A percentile compares a stretch with the other conserved stretches of the same genome.
Evolutionary conservation across 2,113 vertebrate species (phyloP).

Genomic region (Alethe castanea): DNA sequence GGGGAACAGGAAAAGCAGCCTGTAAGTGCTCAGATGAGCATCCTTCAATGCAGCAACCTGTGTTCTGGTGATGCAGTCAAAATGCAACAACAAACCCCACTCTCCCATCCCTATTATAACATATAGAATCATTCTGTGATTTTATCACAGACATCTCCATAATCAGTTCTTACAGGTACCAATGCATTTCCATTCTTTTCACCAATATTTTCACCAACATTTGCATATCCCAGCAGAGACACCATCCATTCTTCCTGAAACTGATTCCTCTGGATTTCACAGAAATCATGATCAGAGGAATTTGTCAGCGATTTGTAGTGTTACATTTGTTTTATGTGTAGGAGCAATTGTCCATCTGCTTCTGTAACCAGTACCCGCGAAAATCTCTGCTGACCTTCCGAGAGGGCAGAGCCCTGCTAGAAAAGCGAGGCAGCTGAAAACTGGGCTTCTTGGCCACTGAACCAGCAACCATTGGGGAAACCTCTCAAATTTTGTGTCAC

Average conservation of each 20-base stretch:
- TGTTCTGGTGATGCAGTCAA: background rate
- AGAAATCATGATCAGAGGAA: background rate
- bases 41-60: background rate
- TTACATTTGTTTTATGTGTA: background rate
- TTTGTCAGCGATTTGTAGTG: background rate
- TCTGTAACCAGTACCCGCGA: background rate
- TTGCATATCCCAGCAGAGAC: background rate
- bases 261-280: background rate
- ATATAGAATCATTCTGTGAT: background rate
- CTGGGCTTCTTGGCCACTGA: background rate
- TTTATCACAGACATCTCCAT: background rate
- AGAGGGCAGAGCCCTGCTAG: background rate
- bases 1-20: background rate
- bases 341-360: background rate
- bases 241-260: background rate
- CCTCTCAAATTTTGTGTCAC: background rate
- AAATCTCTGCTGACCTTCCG: background rate
- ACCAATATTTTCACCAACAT: background rate
- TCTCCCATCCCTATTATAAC: background rate
- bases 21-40: background rate
- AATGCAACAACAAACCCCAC: background rate
- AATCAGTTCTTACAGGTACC: background rate
- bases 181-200: background rate
- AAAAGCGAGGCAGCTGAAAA: background rate
- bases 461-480: background rate